Percentiles rank a stretch among this genome's conserved stretches.
Evolutionary conservation across 2,113 vertebrate species (phyloP).

Genomic region (Python bivittatus): DNA sequence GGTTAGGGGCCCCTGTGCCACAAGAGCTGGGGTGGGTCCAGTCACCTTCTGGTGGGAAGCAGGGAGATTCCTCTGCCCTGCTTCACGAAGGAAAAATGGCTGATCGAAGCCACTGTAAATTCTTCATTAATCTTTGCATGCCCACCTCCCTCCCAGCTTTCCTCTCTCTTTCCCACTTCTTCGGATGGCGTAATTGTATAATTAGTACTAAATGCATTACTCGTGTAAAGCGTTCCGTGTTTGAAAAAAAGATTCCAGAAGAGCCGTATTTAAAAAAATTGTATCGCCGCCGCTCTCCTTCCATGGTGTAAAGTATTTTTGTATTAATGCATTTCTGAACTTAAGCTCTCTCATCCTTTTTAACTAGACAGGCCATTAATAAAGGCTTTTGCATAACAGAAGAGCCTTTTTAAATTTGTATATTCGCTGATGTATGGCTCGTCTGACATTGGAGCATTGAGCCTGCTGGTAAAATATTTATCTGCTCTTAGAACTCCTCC

Average conservation of each 20-base stretch:
- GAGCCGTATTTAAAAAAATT: conserved; percentile 65
- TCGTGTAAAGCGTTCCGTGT: conserved; percentile 37
- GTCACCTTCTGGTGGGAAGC: background rate
- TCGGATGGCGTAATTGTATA: conserved; percentile 55
- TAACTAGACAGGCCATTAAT: conserved; percentile 72
- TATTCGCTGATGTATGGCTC: conserved; percentile 60
- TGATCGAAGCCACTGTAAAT: background rate
- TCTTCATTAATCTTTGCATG: conserved; percentile 22
- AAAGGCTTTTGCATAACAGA: conserved; percentile 51
- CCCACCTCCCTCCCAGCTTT: conserved; percentile 3
- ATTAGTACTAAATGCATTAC: conserved; percentile 57
- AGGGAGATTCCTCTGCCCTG: too few species aligned
- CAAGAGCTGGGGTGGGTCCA: background rate
- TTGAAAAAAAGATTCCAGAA: background rate
- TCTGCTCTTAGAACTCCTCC: conserved; percentile 47
- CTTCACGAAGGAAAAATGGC: background rate
- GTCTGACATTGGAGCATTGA: conserved; percentile 35
- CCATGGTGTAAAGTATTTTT: conserved; percentile 18
- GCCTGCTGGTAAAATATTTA: conserved; percentile 68
- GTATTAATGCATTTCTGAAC: conserved; percentile 67
- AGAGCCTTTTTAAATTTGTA: conserved; percentile 62
- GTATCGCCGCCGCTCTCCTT: conserved; percentile 59
- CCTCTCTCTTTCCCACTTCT: conserved; percentile 11
- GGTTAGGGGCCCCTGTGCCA: background rate
- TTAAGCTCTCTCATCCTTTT: conserved; percentile 60